Percentiles rank a stretch among this genome's conserved stretches.
phyloP scores from a whole-genome alignment of 2,888 invertebrate genomes.

The Trissolcus japonicus region DNA sequence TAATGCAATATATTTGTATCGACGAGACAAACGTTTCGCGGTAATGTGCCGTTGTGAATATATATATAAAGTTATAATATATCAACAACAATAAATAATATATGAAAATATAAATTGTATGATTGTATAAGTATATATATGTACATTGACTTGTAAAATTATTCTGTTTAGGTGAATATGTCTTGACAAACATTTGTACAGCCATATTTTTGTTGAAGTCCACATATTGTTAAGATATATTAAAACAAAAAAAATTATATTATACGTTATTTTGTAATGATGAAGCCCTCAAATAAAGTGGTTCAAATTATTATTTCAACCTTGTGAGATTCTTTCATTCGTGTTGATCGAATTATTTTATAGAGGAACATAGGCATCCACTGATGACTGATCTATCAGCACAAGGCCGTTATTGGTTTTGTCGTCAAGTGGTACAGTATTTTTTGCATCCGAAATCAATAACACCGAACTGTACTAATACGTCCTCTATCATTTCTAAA shows the following conservation, averaged over 20 bases:
- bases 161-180: constrained; percentile 46
- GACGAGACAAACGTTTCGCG: constrained; percentile 36
- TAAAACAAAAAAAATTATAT: constrained; percentile 51
- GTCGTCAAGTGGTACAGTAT: too few species aligned
- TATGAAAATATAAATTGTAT: constrained; percentile 2
- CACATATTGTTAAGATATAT: constrained; percentile 67
- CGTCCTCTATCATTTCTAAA: too few species aligned
- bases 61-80: constrained; percentile 21
- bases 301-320: constrained; percentile 62
- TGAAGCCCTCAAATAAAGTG: constrained; percentile 66
- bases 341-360: too few species aligned
- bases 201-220: constrained; percentile 70
- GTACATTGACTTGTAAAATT: constrained; percentile 57
- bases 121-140: constrained; percentile 14
- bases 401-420: too few species aligned
- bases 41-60: constrained; percentile 45
- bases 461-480: too few species aligned
- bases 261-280: constrained; percentile 72
- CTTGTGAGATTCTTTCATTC: background rate
- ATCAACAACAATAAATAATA: constrained; percentile 7
- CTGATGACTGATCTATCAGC: too few species aligned
- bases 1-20: constrained; percentile 32
- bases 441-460: too few species aligned
- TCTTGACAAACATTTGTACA: constrained; percentile 56
- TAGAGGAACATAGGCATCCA: too few species aligned